Evolutionary conservation across 2,113 vertebrate species (phyloP), one percentile per base, ranked within the genome.

Genomic region (Delphinus delphis): DNA sequence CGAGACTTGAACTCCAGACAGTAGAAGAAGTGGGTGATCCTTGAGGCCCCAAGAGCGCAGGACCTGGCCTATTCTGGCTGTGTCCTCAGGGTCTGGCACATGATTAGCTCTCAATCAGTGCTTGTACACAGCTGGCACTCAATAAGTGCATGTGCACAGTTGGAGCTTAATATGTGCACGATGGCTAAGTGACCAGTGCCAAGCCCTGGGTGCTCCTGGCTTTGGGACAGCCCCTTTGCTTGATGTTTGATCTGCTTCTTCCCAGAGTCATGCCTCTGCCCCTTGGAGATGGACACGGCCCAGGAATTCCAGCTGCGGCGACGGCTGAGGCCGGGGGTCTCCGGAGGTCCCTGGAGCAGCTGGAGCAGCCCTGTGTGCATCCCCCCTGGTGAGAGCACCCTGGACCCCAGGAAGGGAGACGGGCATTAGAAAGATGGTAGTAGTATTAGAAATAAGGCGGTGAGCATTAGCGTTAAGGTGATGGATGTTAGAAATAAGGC

Each of bases 361-460:
- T 99, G 99, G 99, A 99, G 99, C 90, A 9, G 63, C 36, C 14
- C 98, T 0, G 95, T 98, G 88, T 98, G 98, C 5, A 0, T 99
- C 8, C 99, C 99, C 0, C 95, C 95, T 3, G 98, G 99, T 99
- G 96, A 98, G 98, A 15, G 36, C 6, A 0, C 15, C 28, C n/a
- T 4, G n/a, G 70, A 25, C 8, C 41, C 10, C 13, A 21, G 31
- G 50, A 38, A 20, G 1, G 1, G 8, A 50, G 70, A 9, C 11
- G 5, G 63, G 89, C 17, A 0, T 60, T n/a, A 4, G 73, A 85
- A 68, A 53, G 21, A 2, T 1, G 62, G 50, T n/a, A 12, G 55
- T 8, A 25, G n/a, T n/a, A 2, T 65, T 73, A 68, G 82, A 47
- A 83, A 55, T 9, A 11, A 82, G 92, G 70, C 0, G 3, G 17